Conservation (phyloP, 2,888 invertebrate species). For the Orchesellides sinensis region DNA sequence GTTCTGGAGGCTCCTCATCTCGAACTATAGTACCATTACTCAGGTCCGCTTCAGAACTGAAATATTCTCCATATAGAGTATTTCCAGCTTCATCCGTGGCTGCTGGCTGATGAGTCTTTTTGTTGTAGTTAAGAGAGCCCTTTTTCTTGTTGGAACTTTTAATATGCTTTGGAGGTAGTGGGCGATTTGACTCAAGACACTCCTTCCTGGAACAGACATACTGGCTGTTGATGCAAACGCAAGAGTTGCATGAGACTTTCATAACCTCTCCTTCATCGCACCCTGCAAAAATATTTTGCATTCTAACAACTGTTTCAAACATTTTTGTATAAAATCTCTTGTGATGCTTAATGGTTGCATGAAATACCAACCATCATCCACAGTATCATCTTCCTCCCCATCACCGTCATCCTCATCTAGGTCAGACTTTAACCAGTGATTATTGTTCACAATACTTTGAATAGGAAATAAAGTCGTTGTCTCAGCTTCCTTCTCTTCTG, state of each 20-base stretch:
- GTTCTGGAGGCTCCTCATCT: constrained; percentile 9
- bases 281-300: constrained; percentile 29
- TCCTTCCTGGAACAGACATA: constrained; percentile 75
- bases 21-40: constrained; percentile 8
- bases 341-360: too few species aligned
- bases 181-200: constrained; percentile 70
- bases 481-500: constrained; percentile 67
- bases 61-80: constrained; percentile 41
- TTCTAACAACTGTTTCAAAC: too few species aligned
- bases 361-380: constrained; percentile 36
- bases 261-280: constrained; percentile 66
- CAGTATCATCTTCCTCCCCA: constrained; percentile 40
- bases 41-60: constrained; percentile 31
- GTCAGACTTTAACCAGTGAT: constrained; percentile 53
- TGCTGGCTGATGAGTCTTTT: constrained; percentile 19
- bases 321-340: not conserved
- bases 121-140: constrained; percentile 45
- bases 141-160: constrained; percentile 27
- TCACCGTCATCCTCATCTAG: constrained; percentile 43
- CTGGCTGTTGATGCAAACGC: constrained; percentile 68
- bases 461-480: constrained; percentile 66
- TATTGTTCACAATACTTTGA: constrained; percentile 35
- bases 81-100: constrained; percentile 30
- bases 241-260: constrained; percentile 67
- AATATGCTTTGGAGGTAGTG: constrained; percentile 33